These are phyloP conservation scores for Melanotaenia maccullochi DNA, from an alignment of 2,797 vertebrate species.

Conservation along the genomic window DNA sequence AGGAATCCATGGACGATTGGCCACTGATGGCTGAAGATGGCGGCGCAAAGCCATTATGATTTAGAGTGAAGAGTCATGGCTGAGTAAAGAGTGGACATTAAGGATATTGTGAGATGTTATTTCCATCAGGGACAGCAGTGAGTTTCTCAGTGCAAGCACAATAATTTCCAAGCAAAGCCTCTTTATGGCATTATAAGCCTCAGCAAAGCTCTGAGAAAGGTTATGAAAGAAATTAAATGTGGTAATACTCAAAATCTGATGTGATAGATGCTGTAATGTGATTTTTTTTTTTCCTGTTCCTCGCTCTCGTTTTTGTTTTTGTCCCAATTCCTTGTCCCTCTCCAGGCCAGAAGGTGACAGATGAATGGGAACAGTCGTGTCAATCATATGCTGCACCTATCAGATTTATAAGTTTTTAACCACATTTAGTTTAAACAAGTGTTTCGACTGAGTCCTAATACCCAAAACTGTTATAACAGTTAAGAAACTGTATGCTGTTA, in stretches of 20 bases:
- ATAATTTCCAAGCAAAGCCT: constrained; percentile 55
- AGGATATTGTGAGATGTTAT: constrained; percentile 32
- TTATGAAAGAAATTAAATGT: constrained; percentile 24
- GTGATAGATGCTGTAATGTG: constrained; percentile 3
- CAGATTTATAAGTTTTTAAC: constrained; percentile 1
- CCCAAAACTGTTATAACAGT: neutral
- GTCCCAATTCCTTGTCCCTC: neutral
- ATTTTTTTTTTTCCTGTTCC: neutral
- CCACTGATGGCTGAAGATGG: constrained; percentile 14
- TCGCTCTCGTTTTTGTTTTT: neutral
- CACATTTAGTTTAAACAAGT: neutral
- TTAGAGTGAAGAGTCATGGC: constrained; percentile 30
- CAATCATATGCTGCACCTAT: neutral
- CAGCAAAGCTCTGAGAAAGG: constrained; percentile 38
- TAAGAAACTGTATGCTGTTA: too few relatives aligned
- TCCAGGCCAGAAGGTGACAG: neutral
- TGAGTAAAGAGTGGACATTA: constrained; percentile 46
- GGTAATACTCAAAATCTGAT: constrained; percentile 6
- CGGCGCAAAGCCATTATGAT: constrained; percentile 24
- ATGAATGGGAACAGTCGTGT: neutral
- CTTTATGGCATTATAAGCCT: constrained; percentile 39
- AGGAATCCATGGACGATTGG: constrained; percentile 13
- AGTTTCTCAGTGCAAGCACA: constrained; percentile 42
- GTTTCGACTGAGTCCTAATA: constrained; percentile 24
- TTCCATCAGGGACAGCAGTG: constrained; percentile 44